Evolutionary conservation across 2,888 invertebrate genomes (phyloP).

Genomic region (Entomobrya proxima): DNA sequence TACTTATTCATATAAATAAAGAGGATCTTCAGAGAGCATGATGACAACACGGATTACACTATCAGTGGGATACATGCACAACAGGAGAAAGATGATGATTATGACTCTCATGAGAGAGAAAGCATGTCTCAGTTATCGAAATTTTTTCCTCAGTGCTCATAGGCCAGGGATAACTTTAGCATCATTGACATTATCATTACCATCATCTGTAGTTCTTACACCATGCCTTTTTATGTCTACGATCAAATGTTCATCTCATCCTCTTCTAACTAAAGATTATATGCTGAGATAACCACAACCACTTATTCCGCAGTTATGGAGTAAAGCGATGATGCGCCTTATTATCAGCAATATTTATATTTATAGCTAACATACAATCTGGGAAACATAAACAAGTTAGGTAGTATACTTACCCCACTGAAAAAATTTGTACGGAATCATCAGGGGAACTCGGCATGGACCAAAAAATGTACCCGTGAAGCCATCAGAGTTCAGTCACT

Average conservation of each 20-base stretch:
- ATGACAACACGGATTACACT: conserved; percentile 52
- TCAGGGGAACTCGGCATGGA: no score
- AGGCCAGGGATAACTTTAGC: conserved; percentile 68
- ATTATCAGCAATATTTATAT: no score
- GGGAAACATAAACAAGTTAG: no score
- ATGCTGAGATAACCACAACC: no score
- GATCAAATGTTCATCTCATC: conserved; percentile 42
- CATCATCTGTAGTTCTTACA: conserved; percentile 15
- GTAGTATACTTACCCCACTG: no score
- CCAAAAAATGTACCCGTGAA: no score
- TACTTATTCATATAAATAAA: conserved; percentile 11
- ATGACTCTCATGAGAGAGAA: conserved; percentile 43
- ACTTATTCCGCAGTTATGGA: no score
- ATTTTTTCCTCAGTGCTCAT: conserved; percentile 57
- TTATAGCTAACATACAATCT: no score
- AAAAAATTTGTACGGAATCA: no score
- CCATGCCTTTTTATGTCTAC: neutral
- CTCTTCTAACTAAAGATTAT: neutral
- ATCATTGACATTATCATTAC: conserved; percentile 60
- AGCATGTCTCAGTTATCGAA: conserved; percentile 58
- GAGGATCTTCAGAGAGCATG: neutral
- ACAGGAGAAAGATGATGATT: conserved; percentile 38
- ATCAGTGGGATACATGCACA: neutral
- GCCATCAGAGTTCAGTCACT: no score
- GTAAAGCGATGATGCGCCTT: no score